Evolutionary conservation across 2,113 vertebrate species (phyloP).

Genomic region (Hiodon alosoides): DNA sequence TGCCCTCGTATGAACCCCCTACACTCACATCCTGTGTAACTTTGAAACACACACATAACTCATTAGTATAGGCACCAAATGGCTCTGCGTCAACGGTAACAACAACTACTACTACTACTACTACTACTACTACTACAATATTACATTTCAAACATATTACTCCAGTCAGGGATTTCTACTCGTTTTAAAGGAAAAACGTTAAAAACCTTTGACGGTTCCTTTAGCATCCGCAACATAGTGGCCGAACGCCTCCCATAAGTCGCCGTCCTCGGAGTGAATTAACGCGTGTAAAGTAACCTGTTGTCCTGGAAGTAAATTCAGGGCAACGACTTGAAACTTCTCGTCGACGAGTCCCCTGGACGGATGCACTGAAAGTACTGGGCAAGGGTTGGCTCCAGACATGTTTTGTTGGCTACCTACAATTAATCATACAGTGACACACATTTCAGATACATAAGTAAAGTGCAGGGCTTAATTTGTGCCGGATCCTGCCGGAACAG

Average conservation of each 20-base stretch:
- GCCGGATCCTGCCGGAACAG: too few relatives aligned
- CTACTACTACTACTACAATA: too few relatives aligned
- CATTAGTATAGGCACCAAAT: neutral
- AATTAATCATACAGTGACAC: too few relatives aligned
- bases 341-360: constrained; percentile 55
- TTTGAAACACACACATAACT: constrained; percentile 20
- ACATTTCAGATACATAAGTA: too few relatives aligned
- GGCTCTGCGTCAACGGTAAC: too few relatives aligned
- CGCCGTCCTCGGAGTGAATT: constrained; percentile 51
- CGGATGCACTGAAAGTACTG: constrained; percentile 45
- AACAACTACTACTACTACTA: too few relatives aligned
- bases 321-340: constrained; percentile 43
- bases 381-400: neutral
- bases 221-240: constrained; percentile 51
- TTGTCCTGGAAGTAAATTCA: constrained; percentile 44
- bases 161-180: neutral
- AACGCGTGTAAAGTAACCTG: constrained; percentile 51
- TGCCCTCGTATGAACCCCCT: constrained; percentile 59
- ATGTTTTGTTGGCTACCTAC: constrained; percentile 14
- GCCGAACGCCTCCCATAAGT: constrained; percentile 61
- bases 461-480: too few relatives aligned
- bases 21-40: constrained; percentile 50
- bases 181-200: constrained; percentile 1
- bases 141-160: too few relatives aligned
- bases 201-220: constrained; percentile 50